A percentile compares a stretch with the other conserved stretches of the same genome.
These are phyloP conservation scores for Simalia tracyae DNA, from an alignment of 2,797 vertebrate species.

Conservation along the genomic window DNA sequence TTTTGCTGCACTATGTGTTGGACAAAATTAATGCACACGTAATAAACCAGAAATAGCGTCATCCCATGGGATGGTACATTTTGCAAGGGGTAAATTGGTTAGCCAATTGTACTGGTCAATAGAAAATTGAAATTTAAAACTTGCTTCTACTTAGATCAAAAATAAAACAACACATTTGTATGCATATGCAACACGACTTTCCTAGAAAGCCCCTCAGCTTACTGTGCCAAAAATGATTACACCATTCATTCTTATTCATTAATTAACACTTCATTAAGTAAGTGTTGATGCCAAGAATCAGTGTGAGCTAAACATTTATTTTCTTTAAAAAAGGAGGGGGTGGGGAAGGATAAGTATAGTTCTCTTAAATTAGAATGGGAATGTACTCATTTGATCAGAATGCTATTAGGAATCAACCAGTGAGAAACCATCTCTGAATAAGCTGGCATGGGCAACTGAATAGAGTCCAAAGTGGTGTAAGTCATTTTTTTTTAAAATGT, in stretches of 20 bases:
- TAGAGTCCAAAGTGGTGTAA: background rate
- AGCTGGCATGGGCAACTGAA: background rate
- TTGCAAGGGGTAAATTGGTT: background rate
- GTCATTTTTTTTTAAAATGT: background rate
- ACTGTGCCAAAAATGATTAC: slow-evolving; percentile 19
- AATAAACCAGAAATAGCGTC: background rate
- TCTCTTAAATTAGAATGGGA: slow-evolving; percentile 8
- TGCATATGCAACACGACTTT: background rate
- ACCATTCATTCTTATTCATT: slow-evolving; percentile 35
- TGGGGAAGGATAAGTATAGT: background rate
- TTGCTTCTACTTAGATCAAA: background rate
- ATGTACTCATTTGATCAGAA: background rate
- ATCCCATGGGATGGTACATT: background rate
- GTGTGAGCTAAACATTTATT: slow-evolving; percentile 34
- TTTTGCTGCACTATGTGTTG: background rate
- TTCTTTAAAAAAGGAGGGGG: slow-evolving; percentile 13
- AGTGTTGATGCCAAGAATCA: slow-evolving; percentile 36
- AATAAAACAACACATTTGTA: slow-evolving; percentile 22
- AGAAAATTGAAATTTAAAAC: background rate
- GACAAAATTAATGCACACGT: background rate
- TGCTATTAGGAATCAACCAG: background rate
- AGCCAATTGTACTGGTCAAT: background rate
- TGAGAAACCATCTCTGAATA: background rate
- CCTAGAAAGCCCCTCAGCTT: slow-evolving; percentile 4
- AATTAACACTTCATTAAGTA: slow-evolving; percentile 35